Evolutionary conservation across 1,140 invertebrate species (phyloP).

Genomic region (Orchesella cincta): DNA sequence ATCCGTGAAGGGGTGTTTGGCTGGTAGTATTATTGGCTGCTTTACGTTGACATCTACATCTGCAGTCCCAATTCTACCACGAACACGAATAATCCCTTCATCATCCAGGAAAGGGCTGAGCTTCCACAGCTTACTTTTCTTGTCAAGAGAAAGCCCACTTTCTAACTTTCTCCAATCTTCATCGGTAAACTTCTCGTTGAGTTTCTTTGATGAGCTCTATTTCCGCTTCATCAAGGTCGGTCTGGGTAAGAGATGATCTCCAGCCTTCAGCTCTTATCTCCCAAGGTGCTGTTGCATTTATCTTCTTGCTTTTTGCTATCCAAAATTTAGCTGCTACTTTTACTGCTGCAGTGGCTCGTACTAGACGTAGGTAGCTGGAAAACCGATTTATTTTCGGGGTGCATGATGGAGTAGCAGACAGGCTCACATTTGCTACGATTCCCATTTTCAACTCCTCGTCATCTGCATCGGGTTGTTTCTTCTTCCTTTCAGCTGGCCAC

Average conservation of each 20-base stretch:
- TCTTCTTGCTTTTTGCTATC: background rate
- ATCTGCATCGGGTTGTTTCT: background rate
- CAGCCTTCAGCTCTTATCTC: too few relatives aligned
- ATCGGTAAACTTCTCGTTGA: too few relatives aligned
- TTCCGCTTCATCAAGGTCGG: too few relatives aligned
- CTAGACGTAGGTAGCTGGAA: background rate
- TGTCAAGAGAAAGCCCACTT: too few relatives aligned
- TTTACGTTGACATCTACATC: background rate
- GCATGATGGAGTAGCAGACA: background rate
- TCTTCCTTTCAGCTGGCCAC: conserved; percentile 15
- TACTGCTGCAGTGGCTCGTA: background rate
- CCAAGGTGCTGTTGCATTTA: too few relatives aligned
- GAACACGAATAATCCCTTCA: background rate
- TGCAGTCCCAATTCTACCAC: background rate
- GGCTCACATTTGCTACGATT: background rate
- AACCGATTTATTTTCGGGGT: background rate
- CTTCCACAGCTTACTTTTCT: background rate
- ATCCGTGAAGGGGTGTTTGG: background rate
- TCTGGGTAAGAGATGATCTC: too few relatives aligned
- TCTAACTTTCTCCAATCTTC: too few relatives aligned
- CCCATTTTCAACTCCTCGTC: background rate
- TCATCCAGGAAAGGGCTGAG: background rate
- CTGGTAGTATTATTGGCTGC: background rate
- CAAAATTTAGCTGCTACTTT: background rate
- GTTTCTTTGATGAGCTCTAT: too few relatives aligned